These are phyloP conservation scores for Pectinophora gossypiella DNA, from an alignment of 1,140 invertebrate species.

Conservation along the genomic window DNA sequence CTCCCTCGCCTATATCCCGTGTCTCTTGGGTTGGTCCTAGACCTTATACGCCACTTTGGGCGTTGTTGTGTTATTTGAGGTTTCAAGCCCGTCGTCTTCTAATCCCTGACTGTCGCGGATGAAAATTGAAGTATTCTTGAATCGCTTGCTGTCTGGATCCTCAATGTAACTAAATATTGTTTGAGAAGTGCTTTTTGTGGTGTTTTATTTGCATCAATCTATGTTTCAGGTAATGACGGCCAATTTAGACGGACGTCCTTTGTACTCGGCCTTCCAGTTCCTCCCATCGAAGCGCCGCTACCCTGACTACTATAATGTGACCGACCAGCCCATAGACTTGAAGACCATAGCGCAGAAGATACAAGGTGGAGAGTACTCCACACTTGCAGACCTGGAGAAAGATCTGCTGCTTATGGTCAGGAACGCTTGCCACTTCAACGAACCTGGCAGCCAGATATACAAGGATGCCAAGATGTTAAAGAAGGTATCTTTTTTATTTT, in stretches of 20 bases:
- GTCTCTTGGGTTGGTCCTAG: too few relatives aligned
- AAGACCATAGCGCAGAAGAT: conserved; percentile 95
- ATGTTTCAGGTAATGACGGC: conserved; percentile 83
- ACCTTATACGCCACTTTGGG: too few relatives aligned
- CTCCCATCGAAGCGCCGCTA: conserved; percentile 94
- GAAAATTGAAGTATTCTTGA: too few relatives aligned
- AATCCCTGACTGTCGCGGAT: too few relatives aligned
- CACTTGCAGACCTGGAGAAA: conserved; percentile 89
- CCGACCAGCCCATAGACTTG: conserved; percentile 96
- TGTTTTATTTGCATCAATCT: too few relatives aligned
- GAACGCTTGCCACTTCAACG: conserved; percentile 98
- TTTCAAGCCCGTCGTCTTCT: too few relatives aligned
- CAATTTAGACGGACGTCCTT: conserved; percentile 85
- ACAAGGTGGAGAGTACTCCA: conserved; percentile 86
- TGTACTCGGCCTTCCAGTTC: conserved; percentile 91
- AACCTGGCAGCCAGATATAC: conserved; percentile 97
- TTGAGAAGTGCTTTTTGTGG: too few relatives aligned
- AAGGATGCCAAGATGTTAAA: conserved; percentile 95
- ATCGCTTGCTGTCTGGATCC: too few relatives aligned
- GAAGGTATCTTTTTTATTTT: conserved; percentile 82
- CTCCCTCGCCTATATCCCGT: too few relatives aligned
- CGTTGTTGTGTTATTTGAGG: too few relatives aligned
- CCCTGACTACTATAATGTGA: conserved; percentile 97
- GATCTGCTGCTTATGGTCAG: conserved; percentile 94
- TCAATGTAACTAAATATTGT: too few relatives aligned